These are phyloP conservation scores for Psittacula echo DNA, from an alignment of 2,797 vertebrate genomes.

Conservation along the genomic window DNA sequence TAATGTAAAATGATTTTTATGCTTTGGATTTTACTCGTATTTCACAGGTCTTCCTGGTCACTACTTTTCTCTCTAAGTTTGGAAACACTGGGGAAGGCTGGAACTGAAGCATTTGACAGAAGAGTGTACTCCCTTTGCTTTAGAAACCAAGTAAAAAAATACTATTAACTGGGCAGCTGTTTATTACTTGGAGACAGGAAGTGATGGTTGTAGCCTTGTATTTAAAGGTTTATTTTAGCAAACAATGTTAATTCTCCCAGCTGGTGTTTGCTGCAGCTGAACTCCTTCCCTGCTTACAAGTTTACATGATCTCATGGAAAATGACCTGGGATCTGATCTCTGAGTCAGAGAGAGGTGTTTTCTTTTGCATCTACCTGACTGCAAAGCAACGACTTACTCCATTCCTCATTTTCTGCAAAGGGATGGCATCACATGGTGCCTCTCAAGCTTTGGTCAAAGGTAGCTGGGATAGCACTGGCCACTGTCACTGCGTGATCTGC, in stretches of 20 bases:
- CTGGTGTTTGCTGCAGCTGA: constrained; percentile 39
- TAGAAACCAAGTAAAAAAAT: constrained; percentile 6
- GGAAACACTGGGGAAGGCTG: background rate
- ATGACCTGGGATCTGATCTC: background rate
- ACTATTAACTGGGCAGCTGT: constrained; percentile 13
- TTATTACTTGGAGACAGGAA: background rate
- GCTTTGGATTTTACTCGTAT: background rate
- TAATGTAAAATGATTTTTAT: background rate
- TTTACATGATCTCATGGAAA: background rate
- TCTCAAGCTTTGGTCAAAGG: background rate
- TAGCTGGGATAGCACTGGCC: background rate
- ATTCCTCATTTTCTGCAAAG: background rate
- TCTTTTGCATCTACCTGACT: background rate
- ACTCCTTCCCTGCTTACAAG: background rate
- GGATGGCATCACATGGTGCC: background rate
- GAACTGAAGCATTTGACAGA: background rate
- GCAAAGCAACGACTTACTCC: background rate
- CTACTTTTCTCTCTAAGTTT: background rate
- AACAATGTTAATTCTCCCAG: constrained; percentile 47
- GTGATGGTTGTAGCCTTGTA: background rate
- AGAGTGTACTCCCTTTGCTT: background rate
- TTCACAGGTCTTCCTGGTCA: background rate
- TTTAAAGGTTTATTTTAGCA: constrained; percentile 53
- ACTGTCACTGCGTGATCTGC: background rate
- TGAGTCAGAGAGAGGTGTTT: background rate